Percentiles rank a stretch among this genome's conserved stretches.
These are phyloP conservation scores for Vanacampus margaritifer DNA, from an alignment of 2,113 vertebrate species.

Conservation along the genomic window DNA sequence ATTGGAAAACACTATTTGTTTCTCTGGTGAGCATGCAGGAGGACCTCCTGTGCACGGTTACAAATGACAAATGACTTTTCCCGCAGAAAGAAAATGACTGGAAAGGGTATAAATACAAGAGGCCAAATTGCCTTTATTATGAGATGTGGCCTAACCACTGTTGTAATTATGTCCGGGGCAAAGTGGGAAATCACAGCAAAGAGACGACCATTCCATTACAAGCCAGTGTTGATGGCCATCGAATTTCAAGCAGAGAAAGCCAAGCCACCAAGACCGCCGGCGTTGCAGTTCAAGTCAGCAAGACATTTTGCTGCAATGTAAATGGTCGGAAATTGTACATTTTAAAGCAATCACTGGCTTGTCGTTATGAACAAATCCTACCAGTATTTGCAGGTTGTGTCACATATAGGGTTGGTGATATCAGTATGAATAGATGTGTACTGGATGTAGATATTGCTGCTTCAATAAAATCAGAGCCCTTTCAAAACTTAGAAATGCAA, in stretches of 20 bases:
- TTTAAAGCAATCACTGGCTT: not conserved
- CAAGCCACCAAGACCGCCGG: not conserved
- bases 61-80: conserved; percentile 9
- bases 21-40: conserved; percentile 7
- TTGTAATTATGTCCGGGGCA: conserved; percentile 8
- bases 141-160: conserved; percentile 3
- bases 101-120: not conserved
- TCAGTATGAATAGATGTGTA: not conserved
- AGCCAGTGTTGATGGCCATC: not conserved
- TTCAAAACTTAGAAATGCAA: not conserved
- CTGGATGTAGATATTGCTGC: not conserved
- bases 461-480: not conserved
- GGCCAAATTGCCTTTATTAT: conserved; percentile 1
- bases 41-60: not conserved
- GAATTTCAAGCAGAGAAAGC: not conserved
- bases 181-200: conserved; percentile 10
- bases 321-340: not conserved
- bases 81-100: conserved; percentile 10
- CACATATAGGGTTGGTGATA: not conserved
- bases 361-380: not conserved
- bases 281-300: not conserved
- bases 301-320: not conserved
- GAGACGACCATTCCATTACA: conserved; percentile 4
- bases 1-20: conserved; percentile 20
- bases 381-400: not conserved